Base-by-base conservation (phyloP, 2,888 invertebrate genomes). In the Bombyx huttoni region DNA sequence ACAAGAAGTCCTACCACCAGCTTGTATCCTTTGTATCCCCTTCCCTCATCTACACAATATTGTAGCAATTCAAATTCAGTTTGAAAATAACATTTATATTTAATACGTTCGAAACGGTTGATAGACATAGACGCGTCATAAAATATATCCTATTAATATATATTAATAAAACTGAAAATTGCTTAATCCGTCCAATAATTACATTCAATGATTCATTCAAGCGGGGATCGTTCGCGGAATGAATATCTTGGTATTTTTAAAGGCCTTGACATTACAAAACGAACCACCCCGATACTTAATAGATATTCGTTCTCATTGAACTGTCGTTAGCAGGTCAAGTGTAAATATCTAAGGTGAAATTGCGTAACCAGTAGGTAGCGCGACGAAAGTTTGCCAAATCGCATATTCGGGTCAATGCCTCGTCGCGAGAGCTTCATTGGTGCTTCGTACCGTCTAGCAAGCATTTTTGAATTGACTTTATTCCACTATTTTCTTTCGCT, bases 371-470 rank as follows among this genome's bases (percentile, higher is more conserved):
- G 54, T 58, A 56, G 52, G 56, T 52, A 56, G 57, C 63, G 68
- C 63, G 68, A 82, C 82, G 87, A 88, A 86, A 88, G 87, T 80
- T 71, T 73, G 75, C 78, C 75, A 75, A 81, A 76, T 75, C 69
- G 73, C 72, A 68, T 75, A 88, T 84, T 82, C 86, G 76, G 85
- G 87, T 88, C 87, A 88, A 82, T 87, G 87, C 71, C 84, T 88
- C 69, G 61, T 58, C 63, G 68, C 65, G 65, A 71, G 70, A 72
- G 71, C 67, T 65, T 68, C 67, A 60, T 62, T 63, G 58, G 54
- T 34, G 49, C 51, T 49, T 51, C 40, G 13, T 51, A 48, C 46
- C 12, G 3, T 40, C 1, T 40, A 10, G 12, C 40, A 40, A 6
- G 40, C 40, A 5, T 24, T 24, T 24, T 24, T 40, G 12, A 40